Conservation (phyloP, 2,888 invertebrate genomes). For the Hemistola chrysoprasaria region DNA sequence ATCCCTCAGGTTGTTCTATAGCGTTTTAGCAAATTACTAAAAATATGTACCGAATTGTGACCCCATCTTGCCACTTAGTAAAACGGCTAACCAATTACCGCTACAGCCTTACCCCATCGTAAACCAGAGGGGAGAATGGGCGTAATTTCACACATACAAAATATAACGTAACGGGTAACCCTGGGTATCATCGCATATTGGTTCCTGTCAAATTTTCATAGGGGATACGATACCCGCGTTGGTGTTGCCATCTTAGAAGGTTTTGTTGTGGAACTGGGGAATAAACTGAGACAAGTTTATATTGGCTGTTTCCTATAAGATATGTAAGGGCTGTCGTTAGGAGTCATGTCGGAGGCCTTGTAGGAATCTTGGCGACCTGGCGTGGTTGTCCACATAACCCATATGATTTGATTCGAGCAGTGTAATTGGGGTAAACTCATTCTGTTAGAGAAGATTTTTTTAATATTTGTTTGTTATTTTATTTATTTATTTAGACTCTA, state of each 20-base stretch:
- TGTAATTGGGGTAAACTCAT: too few relatives aligned
- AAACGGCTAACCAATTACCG: conserved; percentile 29
- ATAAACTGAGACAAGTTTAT: too few relatives aligned
- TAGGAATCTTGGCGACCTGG: too few relatives aligned
- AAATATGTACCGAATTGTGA: conserved; percentile 9
- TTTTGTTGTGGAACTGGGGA: not conserved
- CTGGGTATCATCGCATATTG: conserved; percentile 72
- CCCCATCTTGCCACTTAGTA: conserved; percentile 26
- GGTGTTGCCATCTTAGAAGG: conserved; percentile 1
- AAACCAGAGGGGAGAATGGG: conserved; percentile 15
- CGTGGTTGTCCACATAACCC: too few relatives aligned
- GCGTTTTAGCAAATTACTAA: conserved; percentile 1
- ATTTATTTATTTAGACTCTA: too few relatives aligned
- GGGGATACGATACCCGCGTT: conserved; percentile 25
- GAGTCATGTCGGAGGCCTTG: too few relatives aligned
- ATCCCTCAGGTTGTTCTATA: too few relatives aligned
- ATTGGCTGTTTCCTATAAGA: too few relatives aligned
- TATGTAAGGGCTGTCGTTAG: too few relatives aligned
- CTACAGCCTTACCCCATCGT: conserved; percentile 7
- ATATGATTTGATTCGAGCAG: too few relatives aligned
- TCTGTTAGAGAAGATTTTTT: too few relatives aligned
- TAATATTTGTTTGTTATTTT: too few relatives aligned
- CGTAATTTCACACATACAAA: conserved; percentile 46
- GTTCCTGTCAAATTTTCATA: conserved; percentile 74
- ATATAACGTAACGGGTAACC: conserved; percentile 46